Conservation (phyloP, 64 coral and sea anemone genomes). For the Acropora tenuis region DNA sequence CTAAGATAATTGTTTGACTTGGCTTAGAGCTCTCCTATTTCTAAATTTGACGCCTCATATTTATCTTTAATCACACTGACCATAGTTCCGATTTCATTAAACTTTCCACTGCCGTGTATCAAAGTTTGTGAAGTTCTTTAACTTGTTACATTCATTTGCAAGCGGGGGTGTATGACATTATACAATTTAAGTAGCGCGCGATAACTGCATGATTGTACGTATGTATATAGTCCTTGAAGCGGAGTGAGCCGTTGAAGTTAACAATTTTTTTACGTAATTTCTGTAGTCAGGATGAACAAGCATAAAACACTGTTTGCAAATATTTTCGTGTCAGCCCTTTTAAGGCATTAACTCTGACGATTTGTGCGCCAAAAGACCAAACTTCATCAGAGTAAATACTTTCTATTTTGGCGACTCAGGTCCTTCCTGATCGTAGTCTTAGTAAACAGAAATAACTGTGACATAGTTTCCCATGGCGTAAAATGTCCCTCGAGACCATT, state of each 20-base stretch:
- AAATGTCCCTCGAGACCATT: background rate
- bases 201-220: background rate
- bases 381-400: conserved; percentile 5
- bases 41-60: background rate
- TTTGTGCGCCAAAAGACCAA: background rate
- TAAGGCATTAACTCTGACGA: background rate
- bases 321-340: background rate
- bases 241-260: background rate
- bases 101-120: background rate
- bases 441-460: conserved; percentile 1
- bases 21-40: background rate
- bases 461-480: conserved; percentile 7
- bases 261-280: background rate
- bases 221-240: background rate
- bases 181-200: background rate
- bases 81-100: too few species aligned
- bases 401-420: background rate
- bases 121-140: background rate
- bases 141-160: background rate
- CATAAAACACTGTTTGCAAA: background rate
- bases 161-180: background rate
- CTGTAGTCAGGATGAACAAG: background rate
- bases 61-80: background rate
- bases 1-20: conserved; percentile 17
- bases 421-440: background rate